Conservation (phyloP, 1,140 invertebrate genomes). For the Argopecten irradians region DNA sequence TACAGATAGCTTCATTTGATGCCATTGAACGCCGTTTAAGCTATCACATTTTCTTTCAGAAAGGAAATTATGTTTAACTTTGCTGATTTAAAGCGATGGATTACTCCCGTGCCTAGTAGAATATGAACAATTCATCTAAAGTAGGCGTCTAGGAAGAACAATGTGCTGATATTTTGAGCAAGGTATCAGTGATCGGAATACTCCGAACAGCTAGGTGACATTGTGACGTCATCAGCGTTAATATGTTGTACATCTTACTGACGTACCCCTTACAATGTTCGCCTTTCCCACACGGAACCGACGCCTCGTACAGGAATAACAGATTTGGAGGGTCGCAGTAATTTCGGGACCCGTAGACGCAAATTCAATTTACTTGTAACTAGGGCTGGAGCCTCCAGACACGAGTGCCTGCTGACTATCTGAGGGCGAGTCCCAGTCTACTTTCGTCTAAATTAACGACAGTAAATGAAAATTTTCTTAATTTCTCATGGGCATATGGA, state of each 20-base stretch:
- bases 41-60: too few relatives aligned
- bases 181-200: too few relatives aligned
- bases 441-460: slow-evolving; percentile 23
- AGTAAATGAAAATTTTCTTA: slow-evolving; percentile 18
- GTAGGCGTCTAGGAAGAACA: too few relatives aligned
- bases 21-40: too few relatives aligned
- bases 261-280: not conserved
- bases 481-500: slow-evolving; percentile 21
- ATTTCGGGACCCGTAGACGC: slow-evolving; percentile 13
- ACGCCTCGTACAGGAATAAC: not conserved
- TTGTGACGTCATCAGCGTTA: not conserved
- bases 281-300: not conserved
- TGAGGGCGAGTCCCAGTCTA: slow-evolving; percentile 3
- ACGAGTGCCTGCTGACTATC: not conserved
- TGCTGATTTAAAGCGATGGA: too few relatives aligned
- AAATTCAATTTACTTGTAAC: slow-evolving; percentile 3
- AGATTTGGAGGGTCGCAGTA: not conserved
- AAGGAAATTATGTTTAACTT: too few relatives aligned
- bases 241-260: not conserved
- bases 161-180: too few relatives aligned
- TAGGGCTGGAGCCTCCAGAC: slow-evolving; percentile 13
- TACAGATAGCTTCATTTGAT: too few relatives aligned
- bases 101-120: too few relatives aligned
- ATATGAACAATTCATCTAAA: too few relatives aligned
- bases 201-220: not conserved